Percentiles rank a stretch among this genome's conserved stretches.
These are phyloP conservation scores for Harpalus rufipes DNA, from an alignment of 2,888 invertebrate genomes.

Conservation along the genomic window DNA sequence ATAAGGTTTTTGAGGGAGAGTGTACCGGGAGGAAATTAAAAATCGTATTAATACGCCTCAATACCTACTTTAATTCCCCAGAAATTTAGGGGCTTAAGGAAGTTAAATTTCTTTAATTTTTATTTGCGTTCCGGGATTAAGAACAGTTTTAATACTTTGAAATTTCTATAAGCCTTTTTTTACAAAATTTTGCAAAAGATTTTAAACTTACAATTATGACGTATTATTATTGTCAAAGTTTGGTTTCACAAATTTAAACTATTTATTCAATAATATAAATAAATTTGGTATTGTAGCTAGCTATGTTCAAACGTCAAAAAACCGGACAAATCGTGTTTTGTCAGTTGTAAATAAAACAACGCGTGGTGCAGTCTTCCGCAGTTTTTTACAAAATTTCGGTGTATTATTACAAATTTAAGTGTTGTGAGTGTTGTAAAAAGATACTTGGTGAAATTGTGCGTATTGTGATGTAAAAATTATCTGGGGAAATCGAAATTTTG, in stretches of 20 bases:
- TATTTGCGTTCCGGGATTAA: neutral
- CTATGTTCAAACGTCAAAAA: neutral
- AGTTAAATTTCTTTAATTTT: constrained; percentile 15
- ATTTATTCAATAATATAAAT: too few species aligned
- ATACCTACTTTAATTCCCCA: constrained; percentile 71
- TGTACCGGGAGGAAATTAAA: constrained; percentile 69
- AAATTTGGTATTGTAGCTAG: too few species aligned
- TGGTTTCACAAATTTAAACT: too few species aligned
- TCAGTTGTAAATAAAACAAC: neutral
- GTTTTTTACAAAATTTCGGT: neutral
- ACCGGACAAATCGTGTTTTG: neutral
- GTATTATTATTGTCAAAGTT: too few species aligned
- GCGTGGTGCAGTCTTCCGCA: neutral
- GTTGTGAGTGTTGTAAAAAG: neutral
- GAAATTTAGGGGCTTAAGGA: constrained; percentile 7
- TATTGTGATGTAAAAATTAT: neutral
- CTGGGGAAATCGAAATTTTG: neutral
- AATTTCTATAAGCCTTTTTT: neutral
- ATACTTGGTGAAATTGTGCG: neutral
- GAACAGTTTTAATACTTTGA: neutral
- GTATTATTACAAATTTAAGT: neutral
- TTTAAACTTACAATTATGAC: too few species aligned
- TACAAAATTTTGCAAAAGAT: too few species aligned
- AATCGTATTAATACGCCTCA: constrained; percentile 73
- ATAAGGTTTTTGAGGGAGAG: constrained; percentile 10